These are phyloP conservation scores for Pseudococcus viburni DNA, from an alignment of 2,888 invertebrate genomes.

Conservation along the genomic window DNA sequence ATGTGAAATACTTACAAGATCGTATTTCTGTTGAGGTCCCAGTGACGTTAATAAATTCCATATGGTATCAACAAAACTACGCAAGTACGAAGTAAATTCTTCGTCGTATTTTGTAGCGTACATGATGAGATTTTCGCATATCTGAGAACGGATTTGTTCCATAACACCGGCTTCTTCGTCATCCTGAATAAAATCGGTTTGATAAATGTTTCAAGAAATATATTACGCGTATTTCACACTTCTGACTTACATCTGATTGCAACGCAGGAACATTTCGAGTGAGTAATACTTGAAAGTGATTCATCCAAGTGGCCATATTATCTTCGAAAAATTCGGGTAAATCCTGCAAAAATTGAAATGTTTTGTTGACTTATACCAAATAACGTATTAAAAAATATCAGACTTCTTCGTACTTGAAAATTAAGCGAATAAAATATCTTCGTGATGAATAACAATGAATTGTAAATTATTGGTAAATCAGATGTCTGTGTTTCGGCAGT, in stretches of 20 bases:
- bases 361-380: not conserved
- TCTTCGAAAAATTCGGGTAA: slow-evolving; percentile 99
- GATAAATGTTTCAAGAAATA: too few relatives aligned
- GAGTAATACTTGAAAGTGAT: slow-evolving; percentile 86
- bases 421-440: slow-evolving; percentile 98
- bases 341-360: slow-evolving; percentile 75
- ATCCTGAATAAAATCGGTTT: slow-evolving; percentile 73
- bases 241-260: not conserved
- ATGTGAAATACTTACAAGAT: slow-evolving; percentile 78
- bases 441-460: slow-evolving; percentile 88
- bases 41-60: slow-evolving; percentile 93
- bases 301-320: slow-evolving; percentile 97
- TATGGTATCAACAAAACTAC: slow-evolving; percentile 92
- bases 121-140: slow-evolving; percentile 94
- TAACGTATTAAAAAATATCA: too few relatives aligned
- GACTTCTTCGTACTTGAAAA: slow-evolving; percentile 81
- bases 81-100: slow-evolving; percentile 92
- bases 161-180: slow-evolving; percentile 90
- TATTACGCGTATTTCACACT: too few relatives aligned
- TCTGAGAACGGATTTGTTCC: slow-evolving; percentile 93
- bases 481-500: slow-evolving; percentile 85
- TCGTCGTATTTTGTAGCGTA: slow-evolving; percentile 99
- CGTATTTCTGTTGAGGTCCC: slow-evolving; percentile 89
- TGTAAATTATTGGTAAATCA: slow-evolving; percentile 80
- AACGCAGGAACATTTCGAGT: slow-evolving; percentile 81